Evolutionary conservation across 2,113 vertebrate species (phyloP).

Genomic region (Catharus bicknelli): DNA sequence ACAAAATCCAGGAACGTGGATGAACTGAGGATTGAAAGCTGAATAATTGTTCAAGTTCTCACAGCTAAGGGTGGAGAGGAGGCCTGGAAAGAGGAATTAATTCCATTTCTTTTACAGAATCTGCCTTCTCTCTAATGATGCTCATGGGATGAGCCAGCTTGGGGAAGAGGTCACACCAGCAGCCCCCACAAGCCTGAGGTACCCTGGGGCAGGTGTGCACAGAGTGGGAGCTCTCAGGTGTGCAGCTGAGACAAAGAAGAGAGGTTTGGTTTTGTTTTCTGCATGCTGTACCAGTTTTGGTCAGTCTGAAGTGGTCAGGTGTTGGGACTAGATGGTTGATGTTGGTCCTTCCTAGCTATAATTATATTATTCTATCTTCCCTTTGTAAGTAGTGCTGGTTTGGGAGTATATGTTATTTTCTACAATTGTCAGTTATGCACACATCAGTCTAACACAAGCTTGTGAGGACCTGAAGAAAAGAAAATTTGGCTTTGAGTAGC

Average conservation of each 20-base stretch:
- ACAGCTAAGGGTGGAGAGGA: background rate
- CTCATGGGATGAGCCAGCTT: background rate
- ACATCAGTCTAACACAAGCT: background rate
- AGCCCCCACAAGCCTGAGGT: fast-evolving
- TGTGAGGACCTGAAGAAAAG: background rate
- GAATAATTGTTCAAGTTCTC: background rate
- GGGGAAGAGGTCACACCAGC: background rate
- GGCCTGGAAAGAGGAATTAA: background rate
- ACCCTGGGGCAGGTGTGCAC: background rate
- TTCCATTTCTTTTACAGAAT: background rate
- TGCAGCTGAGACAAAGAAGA: background rate
- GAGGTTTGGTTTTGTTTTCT: background rate
- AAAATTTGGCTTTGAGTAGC: background rate
- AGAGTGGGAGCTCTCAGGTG: background rate
- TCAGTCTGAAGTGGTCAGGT: background rate
- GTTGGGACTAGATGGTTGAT: background rate
- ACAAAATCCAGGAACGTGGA: background rate
- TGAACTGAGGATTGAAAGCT: background rate
- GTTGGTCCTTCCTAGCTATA: background rate
- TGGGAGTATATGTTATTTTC: background rate
- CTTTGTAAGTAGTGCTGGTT: background rate
- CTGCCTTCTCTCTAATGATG: background rate
- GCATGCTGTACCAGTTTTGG: background rate
- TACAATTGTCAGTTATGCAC: background rate
- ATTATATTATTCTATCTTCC: fast-evolving